These are phyloP conservation scores for Troides aeacus DNA, from an alignment of 2,888 invertebrate genomes.

Conservation along the genomic window DNA sequence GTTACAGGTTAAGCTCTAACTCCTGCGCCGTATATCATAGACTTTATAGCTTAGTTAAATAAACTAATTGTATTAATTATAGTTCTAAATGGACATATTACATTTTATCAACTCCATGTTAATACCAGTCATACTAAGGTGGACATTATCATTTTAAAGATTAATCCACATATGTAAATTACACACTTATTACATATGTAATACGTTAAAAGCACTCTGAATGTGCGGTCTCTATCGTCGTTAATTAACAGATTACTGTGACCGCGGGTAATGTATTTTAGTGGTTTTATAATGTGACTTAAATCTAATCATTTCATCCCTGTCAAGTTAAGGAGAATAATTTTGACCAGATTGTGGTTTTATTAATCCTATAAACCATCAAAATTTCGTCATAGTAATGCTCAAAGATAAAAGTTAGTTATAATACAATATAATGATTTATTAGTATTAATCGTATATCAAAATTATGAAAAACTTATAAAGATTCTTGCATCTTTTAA, in stretches of 20 bases:
- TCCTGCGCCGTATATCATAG: no score
- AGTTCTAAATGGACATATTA: no score
- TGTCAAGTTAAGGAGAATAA: neutral
- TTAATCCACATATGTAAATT: neutral
- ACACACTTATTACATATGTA: neutral
- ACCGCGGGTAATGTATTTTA: constrained; percentile 19
- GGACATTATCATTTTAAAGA: neutral
- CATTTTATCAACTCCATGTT: no score
- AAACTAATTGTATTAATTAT: no score
- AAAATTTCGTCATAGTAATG: neutral
- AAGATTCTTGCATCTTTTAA: neutral
- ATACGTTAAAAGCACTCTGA: constrained; percentile 3
- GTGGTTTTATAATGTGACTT: constrained; percentile 11
- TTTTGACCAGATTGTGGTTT: neutral
- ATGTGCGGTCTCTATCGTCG: constrained; percentile 20
- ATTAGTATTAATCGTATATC: no score
- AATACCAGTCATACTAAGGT: no score
- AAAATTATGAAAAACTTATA: no score
- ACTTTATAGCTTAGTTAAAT: no score
- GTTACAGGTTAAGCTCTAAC: no score
- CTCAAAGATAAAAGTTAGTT: neutral
- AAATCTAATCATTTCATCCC: constrained; percentile 3
- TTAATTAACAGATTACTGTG: constrained; percentile 14
- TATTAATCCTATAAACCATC: neutral
- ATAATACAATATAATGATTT: no score